A percentile compares a stretch with the other conserved stretches of the same genome.
phyloP scores from a whole-genome alignment of 2,113 vertebrate species.

The Myotis yumanensis region DNA sequence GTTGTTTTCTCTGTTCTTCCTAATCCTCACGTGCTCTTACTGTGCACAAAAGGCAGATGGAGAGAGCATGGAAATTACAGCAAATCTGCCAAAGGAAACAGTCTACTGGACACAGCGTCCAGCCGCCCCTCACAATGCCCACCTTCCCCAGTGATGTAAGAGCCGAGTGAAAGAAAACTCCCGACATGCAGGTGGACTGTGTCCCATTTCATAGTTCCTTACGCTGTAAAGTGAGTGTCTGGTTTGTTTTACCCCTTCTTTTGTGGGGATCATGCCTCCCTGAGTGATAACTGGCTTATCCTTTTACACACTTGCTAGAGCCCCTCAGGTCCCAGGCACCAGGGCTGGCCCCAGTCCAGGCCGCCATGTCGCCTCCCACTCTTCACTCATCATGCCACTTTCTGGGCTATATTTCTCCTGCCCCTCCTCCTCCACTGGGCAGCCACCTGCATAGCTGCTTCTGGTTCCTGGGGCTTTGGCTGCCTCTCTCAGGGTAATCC shows the following conservation, averaged over 20 bases:
- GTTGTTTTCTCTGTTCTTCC: background rate
- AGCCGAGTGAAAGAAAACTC: background rate
- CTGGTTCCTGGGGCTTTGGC: background rate
- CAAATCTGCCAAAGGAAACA: background rate
- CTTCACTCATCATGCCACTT: background rate
- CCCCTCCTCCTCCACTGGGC: fast-evolving
- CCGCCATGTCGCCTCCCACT: background rate
- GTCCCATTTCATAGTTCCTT: background rate
- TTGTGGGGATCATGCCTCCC: background rate
- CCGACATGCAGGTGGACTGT: background rate
- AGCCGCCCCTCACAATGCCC: background rate
- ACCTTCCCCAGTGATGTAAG: background rate
- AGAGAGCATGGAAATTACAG: background rate
- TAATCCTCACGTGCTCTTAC: too few species aligned
- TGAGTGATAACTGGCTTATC: fast-evolving
- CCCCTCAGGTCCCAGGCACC: background rate
- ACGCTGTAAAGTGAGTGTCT: fast-evolving
- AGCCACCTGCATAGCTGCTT: too few species aligned
- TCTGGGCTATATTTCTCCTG: background rate
- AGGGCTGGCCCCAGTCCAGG: background rate
- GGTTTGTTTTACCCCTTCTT: background rate
- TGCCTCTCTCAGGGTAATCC: background rate
- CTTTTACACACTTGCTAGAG: background rate
- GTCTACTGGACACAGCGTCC: background rate
- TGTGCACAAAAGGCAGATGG: background rate